Conservation (phyloP, 2,797 vertebrate species). For the Syndactyla subalaris region DNA sequence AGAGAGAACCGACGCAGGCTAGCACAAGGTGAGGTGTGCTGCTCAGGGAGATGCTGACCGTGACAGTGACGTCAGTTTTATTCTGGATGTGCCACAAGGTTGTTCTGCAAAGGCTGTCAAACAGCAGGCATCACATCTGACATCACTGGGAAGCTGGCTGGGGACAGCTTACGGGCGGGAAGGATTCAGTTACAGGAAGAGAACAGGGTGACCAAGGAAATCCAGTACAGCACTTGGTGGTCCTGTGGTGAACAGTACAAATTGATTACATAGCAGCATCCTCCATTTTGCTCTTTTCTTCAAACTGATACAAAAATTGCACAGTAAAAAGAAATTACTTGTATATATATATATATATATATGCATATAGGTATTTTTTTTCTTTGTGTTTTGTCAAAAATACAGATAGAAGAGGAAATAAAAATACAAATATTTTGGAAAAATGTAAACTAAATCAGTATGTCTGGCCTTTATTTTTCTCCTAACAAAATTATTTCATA, state of each 20-base stretch:
- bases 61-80: accelerated
- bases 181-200: background rate
- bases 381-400: background rate
- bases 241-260: background rate
- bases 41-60: accelerated
- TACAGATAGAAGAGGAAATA: background rate
- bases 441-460: background rate
- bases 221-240: background rate
- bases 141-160: background rate
- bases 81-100: background rate
- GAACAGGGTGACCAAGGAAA: background rate
- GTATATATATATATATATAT: too few species aligned
- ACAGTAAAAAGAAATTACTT: background rate
- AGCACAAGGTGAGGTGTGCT: background rate
- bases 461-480: background rate
- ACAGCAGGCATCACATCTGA: accelerated
- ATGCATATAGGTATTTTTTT: background rate
- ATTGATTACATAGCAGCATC: background rate
- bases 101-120: background rate
- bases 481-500: background rate
- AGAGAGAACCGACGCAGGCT: accelerated
- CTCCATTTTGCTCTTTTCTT: background rate
- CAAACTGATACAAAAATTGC: background rate
- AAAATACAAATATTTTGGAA: background rate
- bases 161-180: background rate